Evolutionary conservation across 2,888 invertebrate species (phyloP), one percentile per base, ranked within the genome.

Genomic region (Pardosa pseudoannulata): DNA sequence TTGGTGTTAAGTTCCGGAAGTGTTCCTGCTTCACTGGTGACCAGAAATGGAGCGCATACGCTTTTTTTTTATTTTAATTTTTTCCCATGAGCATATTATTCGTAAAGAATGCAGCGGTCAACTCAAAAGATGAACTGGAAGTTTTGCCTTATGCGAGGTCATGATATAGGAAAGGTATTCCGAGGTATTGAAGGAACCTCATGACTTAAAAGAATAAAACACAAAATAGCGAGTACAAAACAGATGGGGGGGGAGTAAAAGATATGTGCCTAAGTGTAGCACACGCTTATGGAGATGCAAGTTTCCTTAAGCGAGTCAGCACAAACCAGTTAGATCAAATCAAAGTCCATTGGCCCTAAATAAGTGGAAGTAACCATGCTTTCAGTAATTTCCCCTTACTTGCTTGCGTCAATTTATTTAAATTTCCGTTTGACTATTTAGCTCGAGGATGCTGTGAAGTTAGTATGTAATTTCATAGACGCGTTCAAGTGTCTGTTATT

Each of bases 301-400:
- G 36, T 73, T 80, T 80, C 67, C 80, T 80, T 50, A 67, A 73
- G 65, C 67, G 28, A 36, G 32, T 46, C 32, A 27, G 32, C 46
- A 80, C 41, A 79, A 80, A 73, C 80, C 67, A 50, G 73, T 50
- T 73, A 65, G 19, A 29, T 31, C 32, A 80, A 73, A 80, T 73
- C 32, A 65, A 80, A 80, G 72, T 80, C 72, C 73, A 67, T 67
- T 80, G 67, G 73, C 67, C 64, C 64, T 50, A 32, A 41, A 6
- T 46, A 46, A 46, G 16, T 46, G 16, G 46, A 13, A 46, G 16
- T 16, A 46, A 16, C 46, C 16, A 46, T 16, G 16, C 46, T 46
- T 16, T 16, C 16, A 16, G 16, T 46, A 46, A 36, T 11, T 36
- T n/a, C 36, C 11, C 36, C 6, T 46, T 16, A 46, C 13, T 2